phyloP scores from a whole-genome alignment of 2,888 invertebrate species.

The Pycnomerus fuliginosus region DNA sequence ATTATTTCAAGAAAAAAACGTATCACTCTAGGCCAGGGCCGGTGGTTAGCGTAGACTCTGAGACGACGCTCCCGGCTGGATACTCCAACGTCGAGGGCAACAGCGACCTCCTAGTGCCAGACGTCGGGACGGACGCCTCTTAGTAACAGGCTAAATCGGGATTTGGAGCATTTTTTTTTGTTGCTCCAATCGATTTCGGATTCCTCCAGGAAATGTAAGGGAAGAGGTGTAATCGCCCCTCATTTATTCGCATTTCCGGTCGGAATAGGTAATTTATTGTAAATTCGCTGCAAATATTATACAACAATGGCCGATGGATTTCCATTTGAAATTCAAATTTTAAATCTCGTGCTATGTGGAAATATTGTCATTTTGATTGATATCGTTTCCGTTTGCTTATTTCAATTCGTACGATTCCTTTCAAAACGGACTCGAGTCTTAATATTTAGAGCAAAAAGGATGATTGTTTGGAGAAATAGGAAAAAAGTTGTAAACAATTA shows the following conservation, averaged over 20 bases:
- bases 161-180: too few species aligned
- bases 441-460: too few species aligned
- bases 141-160: too few species aligned
- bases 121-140: slow-evolving; percentile 24
- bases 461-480: too few species aligned
- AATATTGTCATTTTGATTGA: slow-evolving; percentile 18
- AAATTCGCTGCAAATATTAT: slow-evolving; percentile 17
- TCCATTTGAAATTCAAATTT: slow-evolving; percentile 15
- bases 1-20: too few species aligned
- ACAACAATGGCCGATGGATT: slow-evolving; percentile 9
- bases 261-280: slow-evolving; percentile 14
- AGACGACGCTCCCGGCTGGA: slow-evolving; percentile 19
- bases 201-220: too few species aligned
- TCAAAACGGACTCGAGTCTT: too few species aligned
- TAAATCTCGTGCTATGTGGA: slow-evolving; percentile 14
- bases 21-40: too few species aligned
- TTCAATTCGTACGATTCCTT: too few species aligned
- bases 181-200: too few species aligned
- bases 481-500: too few species aligned
- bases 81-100: slow-evolving; percentile 16
- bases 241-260: slow-evolving; percentile 12
- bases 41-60: slow-evolving; percentile 18
- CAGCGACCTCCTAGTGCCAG: slow-evolving; percentile 23
- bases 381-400: slow-evolving; percentile 14
- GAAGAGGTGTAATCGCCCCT: slow-evolving; percentile 11